Evolutionary conservation across 2,888 invertebrate genomes (phyloP).

Genomic region (Trissoscelio sp.): DNA sequence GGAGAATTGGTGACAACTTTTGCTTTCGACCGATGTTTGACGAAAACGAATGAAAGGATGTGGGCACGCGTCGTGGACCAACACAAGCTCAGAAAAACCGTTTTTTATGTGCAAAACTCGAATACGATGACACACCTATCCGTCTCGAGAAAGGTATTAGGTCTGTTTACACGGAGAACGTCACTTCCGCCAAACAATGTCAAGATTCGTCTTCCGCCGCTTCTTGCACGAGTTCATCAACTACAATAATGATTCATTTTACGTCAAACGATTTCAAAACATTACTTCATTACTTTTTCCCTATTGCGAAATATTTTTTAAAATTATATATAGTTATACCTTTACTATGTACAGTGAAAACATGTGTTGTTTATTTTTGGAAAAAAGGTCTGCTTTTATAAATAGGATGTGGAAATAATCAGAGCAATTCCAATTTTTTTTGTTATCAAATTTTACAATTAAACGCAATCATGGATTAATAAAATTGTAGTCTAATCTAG

Average conservation of each 20-base stretch:
- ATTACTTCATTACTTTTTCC: not conserved
- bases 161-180: conserved; percentile 79
- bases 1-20: conserved; percentile 70
- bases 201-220: conserved; percentile 82
- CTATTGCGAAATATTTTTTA: no score
- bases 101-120: conserved; percentile 64
- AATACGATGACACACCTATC: conserved; percentile 81
- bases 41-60: conserved; percentile 60
- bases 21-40: conserved; percentile 70
- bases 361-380: no score
- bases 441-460: conserved; percentile 55
- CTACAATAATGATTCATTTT: conserved; percentile 46
- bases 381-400: no score
- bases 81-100: conserved; percentile 44
- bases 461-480: conserved; percentile 46
- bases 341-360: no score
- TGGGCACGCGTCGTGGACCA: conserved; percentile 74
- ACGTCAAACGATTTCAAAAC: conserved; percentile 31
- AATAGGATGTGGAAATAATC: not conserved
- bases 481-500: conserved; percentile 61
- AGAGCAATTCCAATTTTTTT: no score
- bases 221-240: conserved; percentile 70
- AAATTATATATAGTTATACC: no score
- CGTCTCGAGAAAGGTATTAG: conserved; percentile 77
- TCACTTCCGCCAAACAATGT: conserved; percentile 83